Conservation (phyloP, 1,140 invertebrate genomes). For the Drosophila eugracilis region DNA sequence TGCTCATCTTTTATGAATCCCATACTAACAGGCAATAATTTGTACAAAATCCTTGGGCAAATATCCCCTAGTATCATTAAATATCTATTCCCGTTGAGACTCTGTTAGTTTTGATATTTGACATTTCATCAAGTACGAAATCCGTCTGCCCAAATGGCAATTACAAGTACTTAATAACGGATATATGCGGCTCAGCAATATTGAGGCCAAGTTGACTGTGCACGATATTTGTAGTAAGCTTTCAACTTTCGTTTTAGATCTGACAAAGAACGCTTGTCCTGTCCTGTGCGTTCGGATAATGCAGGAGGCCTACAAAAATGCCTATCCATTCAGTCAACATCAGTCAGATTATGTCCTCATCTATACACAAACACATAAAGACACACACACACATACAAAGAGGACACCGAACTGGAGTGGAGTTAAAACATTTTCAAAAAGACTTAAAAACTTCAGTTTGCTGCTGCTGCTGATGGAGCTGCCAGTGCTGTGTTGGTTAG, state of each 20-base stretch:
- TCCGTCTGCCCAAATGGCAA: constrained; percentile 1
- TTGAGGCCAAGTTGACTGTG: background rate
- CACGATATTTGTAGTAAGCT: constrained; percentile 11
- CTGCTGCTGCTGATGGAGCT: constrained; percentile 13
- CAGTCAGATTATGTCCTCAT: constrained; percentile 58
- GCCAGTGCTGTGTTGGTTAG: no score
- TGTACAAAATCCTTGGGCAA: background rate
- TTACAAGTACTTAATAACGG: constrained; percentile 11
- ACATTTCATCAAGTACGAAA: background rate
- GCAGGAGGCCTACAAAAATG: constrained; percentile 55
- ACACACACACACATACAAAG: constrained; percentile 17
- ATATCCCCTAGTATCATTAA: background rate
- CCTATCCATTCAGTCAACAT: constrained; percentile 64
- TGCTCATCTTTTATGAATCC: background rate
- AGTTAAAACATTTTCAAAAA: constrained; percentile 62
- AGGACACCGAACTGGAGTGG: constrained; percentile 7
- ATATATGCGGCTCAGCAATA: background rate
- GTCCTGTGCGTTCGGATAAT: constrained; percentile 19
- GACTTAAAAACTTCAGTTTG: constrained; percentile 60
- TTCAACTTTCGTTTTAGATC: constrained; percentile 14
- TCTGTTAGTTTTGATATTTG: background rate
- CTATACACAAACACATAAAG: constrained; percentile 20
- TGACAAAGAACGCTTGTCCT: constrained; percentile 5
- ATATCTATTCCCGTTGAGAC: background rate
- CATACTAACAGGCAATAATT: background rate